phyloP scores from a whole-genome alignment of 2,797 vertebrate species.

The Notamacropus eugenii region DNA sequence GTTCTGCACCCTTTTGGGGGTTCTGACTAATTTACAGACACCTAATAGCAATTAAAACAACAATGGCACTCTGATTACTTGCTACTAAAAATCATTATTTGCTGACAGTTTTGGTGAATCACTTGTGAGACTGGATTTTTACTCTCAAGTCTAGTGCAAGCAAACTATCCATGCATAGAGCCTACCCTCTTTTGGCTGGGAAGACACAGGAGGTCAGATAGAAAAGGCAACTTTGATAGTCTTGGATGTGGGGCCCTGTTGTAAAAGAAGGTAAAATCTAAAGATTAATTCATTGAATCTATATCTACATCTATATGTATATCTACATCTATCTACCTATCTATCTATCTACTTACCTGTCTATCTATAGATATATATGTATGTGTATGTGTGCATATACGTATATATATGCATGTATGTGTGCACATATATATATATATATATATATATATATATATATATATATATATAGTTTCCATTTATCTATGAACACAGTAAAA shows the following conservation, averaged over 20 bases:
- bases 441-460: neutral
- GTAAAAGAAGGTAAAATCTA: neutral
- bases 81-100: constrained; percentile 54
- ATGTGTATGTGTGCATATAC: no score
- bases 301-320: no score
- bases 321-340: no score
- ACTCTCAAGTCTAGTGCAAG: neutral
- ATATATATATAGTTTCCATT: neutral
- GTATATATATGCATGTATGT: no score
- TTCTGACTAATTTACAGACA: constrained; percentile 55
- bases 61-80: constrained; percentile 28
- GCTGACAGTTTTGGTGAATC: neutral
- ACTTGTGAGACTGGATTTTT: neutral
- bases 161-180: neutral
- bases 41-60: constrained; percentile 66
- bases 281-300: neutral
- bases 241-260: neutral
- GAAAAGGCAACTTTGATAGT: neutral
- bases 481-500: neutral
- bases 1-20: constrained; percentile 33
- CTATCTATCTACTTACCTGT: no score
- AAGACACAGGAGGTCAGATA: neutral
- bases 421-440: neutral
- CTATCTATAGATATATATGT: no score
- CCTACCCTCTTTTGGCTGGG: neutral